Percentiles rank a stretch among this genome's conserved stretches.
Conservation (phyloP, 1,140 invertebrate genomes). For the Trinorchestia longiramus region DNA sequence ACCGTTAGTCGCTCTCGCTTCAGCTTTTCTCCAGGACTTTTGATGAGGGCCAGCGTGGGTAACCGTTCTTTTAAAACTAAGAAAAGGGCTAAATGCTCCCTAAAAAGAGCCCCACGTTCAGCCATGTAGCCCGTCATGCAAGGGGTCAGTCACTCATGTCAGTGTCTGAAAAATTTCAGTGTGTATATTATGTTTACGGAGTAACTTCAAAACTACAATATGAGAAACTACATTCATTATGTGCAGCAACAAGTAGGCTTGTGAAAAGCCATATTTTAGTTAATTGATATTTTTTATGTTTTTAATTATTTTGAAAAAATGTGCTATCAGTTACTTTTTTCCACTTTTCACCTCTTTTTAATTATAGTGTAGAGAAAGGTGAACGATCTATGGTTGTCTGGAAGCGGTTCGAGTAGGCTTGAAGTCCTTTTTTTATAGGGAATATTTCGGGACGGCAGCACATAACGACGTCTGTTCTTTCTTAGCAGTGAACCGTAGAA, state of each 20-base stretch:
- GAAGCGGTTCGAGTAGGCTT: neutral
- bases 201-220: neutral
- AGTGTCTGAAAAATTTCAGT: neutral
- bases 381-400: neutral
- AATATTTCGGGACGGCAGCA: neutral
- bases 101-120: neutral
- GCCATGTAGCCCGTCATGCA: neutral
- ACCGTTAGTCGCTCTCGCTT: slow-evolving; percentile 44
- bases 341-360: neutral
- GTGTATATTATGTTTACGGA: neutral
- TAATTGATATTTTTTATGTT: neutral
- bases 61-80: slow-evolving; percentile 4
- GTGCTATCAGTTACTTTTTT: neutral
- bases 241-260: neutral
- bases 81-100: neutral
- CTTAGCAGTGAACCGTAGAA: neutral
- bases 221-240: neutral
- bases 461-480: neutral
- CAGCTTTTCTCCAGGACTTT: slow-evolving; percentile 37
- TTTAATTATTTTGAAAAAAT: neutral
- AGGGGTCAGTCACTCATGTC: neutral
- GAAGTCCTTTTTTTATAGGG: neutral
- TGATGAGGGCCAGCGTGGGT: slow-evolving; percentile 16
- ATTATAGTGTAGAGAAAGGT: neutral
- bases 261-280: neutral